Evolutionary conservation across 2,113 vertebrate genomes (phyloP).

Genomic region (Strix aluco): DNA sequence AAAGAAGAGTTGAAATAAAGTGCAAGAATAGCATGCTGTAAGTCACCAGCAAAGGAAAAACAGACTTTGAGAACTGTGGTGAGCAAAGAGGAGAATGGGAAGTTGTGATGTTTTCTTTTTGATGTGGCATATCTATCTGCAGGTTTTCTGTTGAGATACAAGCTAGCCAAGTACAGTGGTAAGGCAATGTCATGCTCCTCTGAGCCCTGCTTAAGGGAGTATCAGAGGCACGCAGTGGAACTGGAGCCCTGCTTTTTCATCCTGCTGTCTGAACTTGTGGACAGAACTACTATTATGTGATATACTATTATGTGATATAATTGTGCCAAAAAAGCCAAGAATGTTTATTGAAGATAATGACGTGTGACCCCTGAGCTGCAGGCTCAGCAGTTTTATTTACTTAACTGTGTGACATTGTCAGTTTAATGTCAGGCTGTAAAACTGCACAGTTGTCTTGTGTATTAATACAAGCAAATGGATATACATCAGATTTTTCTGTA

Average conservation of each 20-base stretch:
- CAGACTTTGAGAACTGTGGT: not conserved
- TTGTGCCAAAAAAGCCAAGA: not conserved
- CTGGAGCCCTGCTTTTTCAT: not conserved
- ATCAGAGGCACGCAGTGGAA: not conserved
- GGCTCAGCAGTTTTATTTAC: not conserved
- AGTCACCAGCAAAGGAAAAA: not conserved
- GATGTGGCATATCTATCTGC: not conserved
- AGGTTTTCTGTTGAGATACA: not conserved
- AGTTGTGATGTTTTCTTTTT: not conserved
- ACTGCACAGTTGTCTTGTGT: not conserved
- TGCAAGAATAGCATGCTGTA: not conserved
- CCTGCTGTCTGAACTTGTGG: not conserved
- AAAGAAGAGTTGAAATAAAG: not conserved
- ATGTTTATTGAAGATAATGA: not conserved
- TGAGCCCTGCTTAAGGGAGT: not conserved
- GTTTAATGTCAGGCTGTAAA: not conserved
- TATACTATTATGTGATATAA: not conserved
- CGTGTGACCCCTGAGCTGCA: not conserved
- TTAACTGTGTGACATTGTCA: not conserved
- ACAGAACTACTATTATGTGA: not conserved
- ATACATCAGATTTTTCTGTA: not conserved
- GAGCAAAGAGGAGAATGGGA: not conserved
- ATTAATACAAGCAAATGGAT: not conserved
- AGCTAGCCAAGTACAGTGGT: not conserved
- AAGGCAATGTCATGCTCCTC: not conserved